These are phyloP conservation scores for Drosophila sulfurigaster DNA, from an alignment of 1,140 invertebrate genomes.

Conservation along the genomic window DNA sequence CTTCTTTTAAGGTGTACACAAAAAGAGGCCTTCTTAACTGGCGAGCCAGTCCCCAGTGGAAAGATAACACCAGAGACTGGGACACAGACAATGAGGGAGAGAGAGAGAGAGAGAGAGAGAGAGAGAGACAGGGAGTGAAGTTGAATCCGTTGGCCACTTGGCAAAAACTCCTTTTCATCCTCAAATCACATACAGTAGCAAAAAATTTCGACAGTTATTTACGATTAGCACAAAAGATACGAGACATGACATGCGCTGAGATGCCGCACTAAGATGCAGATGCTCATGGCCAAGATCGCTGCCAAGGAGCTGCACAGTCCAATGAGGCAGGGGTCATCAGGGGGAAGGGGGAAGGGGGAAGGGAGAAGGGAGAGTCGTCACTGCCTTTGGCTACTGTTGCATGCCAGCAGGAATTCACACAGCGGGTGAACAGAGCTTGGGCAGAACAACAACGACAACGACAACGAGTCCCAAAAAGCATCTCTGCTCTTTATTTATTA, in stretches of 20 bases:
- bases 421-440: not conserved
- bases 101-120: slow-evolving; percentile 25
- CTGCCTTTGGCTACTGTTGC: slow-evolving; percentile 16
- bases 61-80: slow-evolving; percentile 55
- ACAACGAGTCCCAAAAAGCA: not conserved
- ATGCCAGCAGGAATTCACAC: slow-evolving; percentile 7
- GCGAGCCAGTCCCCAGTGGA: slow-evolving; percentile 24
- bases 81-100: slow-evolving; percentile 31
- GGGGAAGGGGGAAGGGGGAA: not conserved
- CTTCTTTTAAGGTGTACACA: slow-evolving; percentile 74
- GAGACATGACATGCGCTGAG: slow-evolving; percentile 78
- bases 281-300: slow-evolving; percentile 17
- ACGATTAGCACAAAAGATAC: slow-evolving; percentile 83
- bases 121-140: slow-evolving; percentile 23
- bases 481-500: slow-evolving; percentile 27
- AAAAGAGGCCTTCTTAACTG: slow-evolving; percentile 77
- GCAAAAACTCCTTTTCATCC: slow-evolving; percentile 55
- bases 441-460: not conserved
- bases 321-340: not conserved
- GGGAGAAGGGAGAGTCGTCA: not conserved
- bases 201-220: slow-evolving; percentile 84
- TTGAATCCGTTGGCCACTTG: slow-evolving; percentile 53
- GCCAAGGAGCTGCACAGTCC: not conserved
- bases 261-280: slow-evolving; percentile 53
- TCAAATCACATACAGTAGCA: slow-evolving; percentile 81